Percentiles rank a stretch among this genome's conserved stretches.
These are phyloP conservation scores for Enteromius treurensis DNA, from an alignment of 2,797 vertebrate species.

Conservation along the genomic window DNA sequence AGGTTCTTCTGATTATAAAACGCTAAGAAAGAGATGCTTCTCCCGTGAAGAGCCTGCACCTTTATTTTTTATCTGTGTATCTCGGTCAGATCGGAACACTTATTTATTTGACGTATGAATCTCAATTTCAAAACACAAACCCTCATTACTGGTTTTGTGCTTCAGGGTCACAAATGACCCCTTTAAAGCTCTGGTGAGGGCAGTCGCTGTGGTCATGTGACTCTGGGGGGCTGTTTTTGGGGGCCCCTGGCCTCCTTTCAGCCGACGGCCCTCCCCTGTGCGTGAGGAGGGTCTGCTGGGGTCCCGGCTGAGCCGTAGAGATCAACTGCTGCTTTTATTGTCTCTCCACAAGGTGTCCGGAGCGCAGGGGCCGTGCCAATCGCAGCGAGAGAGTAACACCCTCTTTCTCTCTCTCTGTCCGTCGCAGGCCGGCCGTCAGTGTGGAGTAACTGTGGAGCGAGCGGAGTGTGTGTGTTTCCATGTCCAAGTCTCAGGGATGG, in stretches of 20 bases:
- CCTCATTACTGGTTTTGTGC: not conserved
- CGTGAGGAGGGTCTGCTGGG: constrained; percentile 43
- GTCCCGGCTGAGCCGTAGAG: constrained; percentile 52
- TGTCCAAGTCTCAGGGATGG: constrained; percentile 66
- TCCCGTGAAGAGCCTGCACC: too few species aligned
- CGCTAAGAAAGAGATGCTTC: too few species aligned
- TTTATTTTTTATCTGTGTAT: not conserved
- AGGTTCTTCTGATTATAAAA: too few species aligned
- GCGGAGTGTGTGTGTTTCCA: constrained; percentile 60
- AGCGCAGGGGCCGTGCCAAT: constrained; percentile 73
- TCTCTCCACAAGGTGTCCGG: constrained; percentile 74
- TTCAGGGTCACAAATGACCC: not conserved
- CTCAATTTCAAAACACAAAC: not conserved
- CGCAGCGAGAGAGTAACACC: constrained; percentile 80
- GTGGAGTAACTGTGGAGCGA: constrained; percentile 71
- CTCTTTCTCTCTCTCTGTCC: constrained; percentile 49
- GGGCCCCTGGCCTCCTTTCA: constrained; percentile 59
- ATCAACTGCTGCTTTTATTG: constrained; percentile 75
- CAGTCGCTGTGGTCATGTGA: constrained; percentile 14
- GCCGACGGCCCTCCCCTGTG: constrained; percentile 57
- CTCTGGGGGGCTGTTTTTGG: constrained; percentile 39
- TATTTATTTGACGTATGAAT: not conserved
- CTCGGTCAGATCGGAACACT: not conserved
- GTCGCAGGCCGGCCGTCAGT: constrained; percentile 76
- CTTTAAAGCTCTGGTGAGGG: not conserved